phyloP scores from a whole-genome alignment of 2,888 invertebrate species.

The Belgica antarctica region DNA sequence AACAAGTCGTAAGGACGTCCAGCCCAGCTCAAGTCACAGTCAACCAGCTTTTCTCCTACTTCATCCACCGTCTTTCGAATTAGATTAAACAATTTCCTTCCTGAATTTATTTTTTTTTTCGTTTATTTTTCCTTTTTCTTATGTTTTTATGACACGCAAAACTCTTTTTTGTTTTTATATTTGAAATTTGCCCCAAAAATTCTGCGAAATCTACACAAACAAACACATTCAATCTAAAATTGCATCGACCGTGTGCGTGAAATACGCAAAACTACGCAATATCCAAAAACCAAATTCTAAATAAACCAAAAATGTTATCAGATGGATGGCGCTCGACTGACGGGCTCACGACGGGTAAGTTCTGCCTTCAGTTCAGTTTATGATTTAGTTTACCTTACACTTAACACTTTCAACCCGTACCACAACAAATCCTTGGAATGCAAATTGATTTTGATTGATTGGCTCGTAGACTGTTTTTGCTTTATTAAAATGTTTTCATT shows the following conservation, averaged over 20 bases:
- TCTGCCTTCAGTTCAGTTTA: conserved; percentile 6
- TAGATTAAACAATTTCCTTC: not conserved
- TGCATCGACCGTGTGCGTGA: not conserved
- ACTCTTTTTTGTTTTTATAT: conserved; percentile 30
- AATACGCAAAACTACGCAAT: not conserved
- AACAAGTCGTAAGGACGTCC: too few species aligned
- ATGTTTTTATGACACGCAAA: conserved; percentile 41
- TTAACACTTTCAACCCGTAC: not conserved
- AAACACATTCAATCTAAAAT: not conserved
- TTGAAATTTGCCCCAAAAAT: conserved; percentile 20
- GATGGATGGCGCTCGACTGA: conserved; percentile 38
- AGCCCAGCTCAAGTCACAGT: too few species aligned
- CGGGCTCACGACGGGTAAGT: conserved; percentile 40
- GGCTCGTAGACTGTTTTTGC: not conserved
- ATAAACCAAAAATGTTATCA: conserved; percentile 22
- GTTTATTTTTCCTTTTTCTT: conserved; percentile 17
- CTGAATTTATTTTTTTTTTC: conserved; percentile 20
- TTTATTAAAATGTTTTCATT: not conserved
- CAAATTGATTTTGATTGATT: conserved; percentile 11
- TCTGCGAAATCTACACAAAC: not conserved
- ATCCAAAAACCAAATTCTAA: conserved; percentile 6
- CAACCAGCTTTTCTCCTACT: conserved; percentile 17
- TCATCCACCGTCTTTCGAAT: not conserved
- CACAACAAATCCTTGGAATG: not conserved
- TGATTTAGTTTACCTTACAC: not conserved